Evolutionary conservation across 2,888 invertebrate genomes (phyloP).

Genomic region (Eilema sororculum): DNA sequence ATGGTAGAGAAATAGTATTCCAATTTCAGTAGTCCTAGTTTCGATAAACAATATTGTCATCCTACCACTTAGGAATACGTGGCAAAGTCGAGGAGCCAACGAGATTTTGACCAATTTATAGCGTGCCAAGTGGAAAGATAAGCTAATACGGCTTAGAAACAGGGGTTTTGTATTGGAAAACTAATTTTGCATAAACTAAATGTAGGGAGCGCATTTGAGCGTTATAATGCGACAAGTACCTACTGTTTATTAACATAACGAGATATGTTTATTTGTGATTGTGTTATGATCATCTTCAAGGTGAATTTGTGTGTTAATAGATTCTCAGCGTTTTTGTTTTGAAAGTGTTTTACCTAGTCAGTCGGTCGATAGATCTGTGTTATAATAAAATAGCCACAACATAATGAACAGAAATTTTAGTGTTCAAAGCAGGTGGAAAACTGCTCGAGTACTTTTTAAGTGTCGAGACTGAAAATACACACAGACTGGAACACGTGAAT

Average conservation of each 20-base stretch:
- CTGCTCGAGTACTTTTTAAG: no score
- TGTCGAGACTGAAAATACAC: no score
- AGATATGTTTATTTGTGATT: conserved; percentile 33
- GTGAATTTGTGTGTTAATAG: not conserved
- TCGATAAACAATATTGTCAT: conserved; percentile 46
- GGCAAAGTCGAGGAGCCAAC: conserved; percentile 78
- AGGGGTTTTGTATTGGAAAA: conserved; percentile 79
- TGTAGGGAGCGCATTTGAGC: conserved; percentile 58
- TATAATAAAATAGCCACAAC: no score
- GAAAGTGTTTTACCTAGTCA: no score
- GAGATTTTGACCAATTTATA: conserved; percentile 87
- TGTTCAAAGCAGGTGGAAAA: no score
- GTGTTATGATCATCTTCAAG: not conserved
- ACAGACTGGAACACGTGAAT: no score
- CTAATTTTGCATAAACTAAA: conserved; percentile 81
- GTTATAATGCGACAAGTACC: conserved; percentile 53
- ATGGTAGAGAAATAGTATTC: no score
- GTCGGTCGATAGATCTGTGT: no score
- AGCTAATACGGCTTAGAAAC: conserved; percentile 78
- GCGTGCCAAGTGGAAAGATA: conserved; percentile 87
- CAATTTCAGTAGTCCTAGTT: not conserved
- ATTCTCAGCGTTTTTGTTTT: not conserved
- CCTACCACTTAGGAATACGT: conserved; percentile 73
- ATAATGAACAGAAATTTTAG: no score
- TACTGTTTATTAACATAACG: conserved; percentile 22